Evolutionary conservation across 2,797 vertebrate species (phyloP).

Genomic region (Pterois miles): DNA sequence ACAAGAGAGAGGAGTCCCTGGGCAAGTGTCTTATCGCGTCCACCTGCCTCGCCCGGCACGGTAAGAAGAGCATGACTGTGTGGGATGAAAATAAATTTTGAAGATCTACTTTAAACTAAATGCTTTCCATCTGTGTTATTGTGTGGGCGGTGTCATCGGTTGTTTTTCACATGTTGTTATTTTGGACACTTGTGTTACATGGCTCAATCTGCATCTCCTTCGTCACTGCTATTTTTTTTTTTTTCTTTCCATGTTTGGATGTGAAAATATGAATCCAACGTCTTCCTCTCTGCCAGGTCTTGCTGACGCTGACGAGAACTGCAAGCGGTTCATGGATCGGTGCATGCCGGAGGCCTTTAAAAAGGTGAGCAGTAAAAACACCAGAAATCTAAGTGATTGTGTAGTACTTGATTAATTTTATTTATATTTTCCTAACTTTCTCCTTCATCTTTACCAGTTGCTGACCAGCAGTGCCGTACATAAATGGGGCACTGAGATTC

Average conservation of each 20-base stretch:
- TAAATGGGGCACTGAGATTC: conserved; percentile 99
- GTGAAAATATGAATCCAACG: neutral
- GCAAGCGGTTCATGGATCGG: conserved; percentile 96
- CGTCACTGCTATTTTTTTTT: neutral
- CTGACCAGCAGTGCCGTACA: conserved; percentile 98
- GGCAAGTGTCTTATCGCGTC: conserved; percentile 98
- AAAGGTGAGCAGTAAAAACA: conserved; percentile 86
- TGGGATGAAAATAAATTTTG: neutral
- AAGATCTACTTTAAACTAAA: neutral
- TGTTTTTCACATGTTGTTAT: conserved; percentile 54
- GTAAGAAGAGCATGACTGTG: conserved; percentile 82
- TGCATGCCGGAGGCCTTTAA: conserved; percentile 99
- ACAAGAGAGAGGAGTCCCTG: conserved; percentile 97
- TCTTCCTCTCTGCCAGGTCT: conserved; percentile 83
- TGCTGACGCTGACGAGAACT: conserved; percentile 98
- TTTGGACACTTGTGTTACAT: conserved; percentile 33
- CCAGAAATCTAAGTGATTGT: neutral
- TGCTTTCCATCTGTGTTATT: conserved; percentile 21
- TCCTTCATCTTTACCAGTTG: conserved; percentile 78
- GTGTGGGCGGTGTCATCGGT: conserved; percentile 19
- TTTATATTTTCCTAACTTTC: neutral
- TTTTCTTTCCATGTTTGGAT: neutral
- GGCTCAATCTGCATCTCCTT: conserved; percentile 20
- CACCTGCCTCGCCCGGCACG: conserved; percentile 93
- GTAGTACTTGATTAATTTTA: neutral